phyloP scores from a whole-genome alignment of 2,888 invertebrate species.

The Campopleginae sp. region DNA sequence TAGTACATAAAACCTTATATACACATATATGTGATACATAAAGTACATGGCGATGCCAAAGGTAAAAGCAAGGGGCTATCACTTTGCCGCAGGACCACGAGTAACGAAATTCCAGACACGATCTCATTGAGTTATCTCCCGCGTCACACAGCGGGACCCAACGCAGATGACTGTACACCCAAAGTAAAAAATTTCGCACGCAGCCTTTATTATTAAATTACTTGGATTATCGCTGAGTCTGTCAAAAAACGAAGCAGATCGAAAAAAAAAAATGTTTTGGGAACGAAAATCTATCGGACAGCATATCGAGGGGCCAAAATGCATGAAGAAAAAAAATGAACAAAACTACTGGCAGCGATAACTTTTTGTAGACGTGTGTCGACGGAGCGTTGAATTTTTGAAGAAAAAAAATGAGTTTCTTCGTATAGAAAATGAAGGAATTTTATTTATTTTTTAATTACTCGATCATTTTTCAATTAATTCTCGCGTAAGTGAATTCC shows the following conservation, averaged over 20 bases:
- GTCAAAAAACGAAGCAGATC: conserved; percentile 7
- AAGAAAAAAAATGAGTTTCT: background rate
- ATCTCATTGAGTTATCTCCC: conserved; percentile 65
- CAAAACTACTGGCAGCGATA: background rate
- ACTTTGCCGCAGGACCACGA: conserved; percentile 55
- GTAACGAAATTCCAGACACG: conserved; percentile 64
- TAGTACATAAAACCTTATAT: background rate
- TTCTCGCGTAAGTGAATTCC: background rate
- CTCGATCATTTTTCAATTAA: background rate
- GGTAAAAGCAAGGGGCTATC: conserved; percentile 59
- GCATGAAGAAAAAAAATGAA: background rate
- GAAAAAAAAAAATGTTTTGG: conserved; percentile 6
- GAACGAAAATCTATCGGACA: background rate
- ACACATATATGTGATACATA: background rate
- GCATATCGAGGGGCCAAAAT: background rate
- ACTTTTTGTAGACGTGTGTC: background rate
- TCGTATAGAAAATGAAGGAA: background rate
- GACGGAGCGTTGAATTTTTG: background rate
- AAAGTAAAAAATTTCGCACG: conserved; percentile 55
- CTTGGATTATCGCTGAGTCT: conserved; percentile 40
- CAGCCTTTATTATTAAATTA: conserved; percentile 64
- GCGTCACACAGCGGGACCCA: conserved; percentile 36
- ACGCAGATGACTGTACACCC: conserved; percentile 27
- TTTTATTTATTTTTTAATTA: background rate
- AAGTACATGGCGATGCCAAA: conserved; percentile 35